Base-by-base conservation (phyloP, 35 echinoderm and acorn worm species). In the Eucidaris tribuloides region DNA sequence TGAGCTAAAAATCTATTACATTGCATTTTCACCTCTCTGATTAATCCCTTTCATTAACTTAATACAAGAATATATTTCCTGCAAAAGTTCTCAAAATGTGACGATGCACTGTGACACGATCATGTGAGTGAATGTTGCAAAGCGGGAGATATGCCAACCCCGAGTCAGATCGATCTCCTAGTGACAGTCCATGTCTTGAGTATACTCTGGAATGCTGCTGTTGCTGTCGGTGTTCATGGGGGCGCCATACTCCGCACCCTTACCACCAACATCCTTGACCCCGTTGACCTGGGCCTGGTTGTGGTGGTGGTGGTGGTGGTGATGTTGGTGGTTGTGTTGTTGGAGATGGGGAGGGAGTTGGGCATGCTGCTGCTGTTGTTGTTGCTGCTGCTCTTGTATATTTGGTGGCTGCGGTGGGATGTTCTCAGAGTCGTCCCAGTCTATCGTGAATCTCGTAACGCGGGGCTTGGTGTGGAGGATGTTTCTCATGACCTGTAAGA, bases 361-460 rank as follows among this genome's bases (percentile, higher is more conserved):
- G 28, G 48, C 80, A 82, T 82, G 34, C 66, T 43, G 58, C 15
- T 57, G 4, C 14, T 38, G 6, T 18, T 76, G 6, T 29, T 44
- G 42, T 42, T 89, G 96, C 36, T 80, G 87, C 30, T 80, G 65
- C 9, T 79, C 71, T 17, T 61, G 45, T 33, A 78, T 57, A 58
- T 89, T 85, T 14, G 86, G 45, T 2, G 64, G 62, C 27, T 78
- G 39, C 15, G 96, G 96, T 18, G 96, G 90, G 32, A 90, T 85
- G 60, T 99, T 99, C 79, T 99, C 96, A 36, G 77, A 89, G 55
- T 96, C 86, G 38, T 96, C 93, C 96, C 96, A 99, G 68, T 99
- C 96, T 39, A 99, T 99, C 58, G 82, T 99, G 71, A 99, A 99
- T 52, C 96, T 77, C 17, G 96, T 99, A 29, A 99, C 91, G 22